Base-by-base conservation (phyloP, 2,113 vertebrate species). In the Pontoporia blainvillei region DNA sequence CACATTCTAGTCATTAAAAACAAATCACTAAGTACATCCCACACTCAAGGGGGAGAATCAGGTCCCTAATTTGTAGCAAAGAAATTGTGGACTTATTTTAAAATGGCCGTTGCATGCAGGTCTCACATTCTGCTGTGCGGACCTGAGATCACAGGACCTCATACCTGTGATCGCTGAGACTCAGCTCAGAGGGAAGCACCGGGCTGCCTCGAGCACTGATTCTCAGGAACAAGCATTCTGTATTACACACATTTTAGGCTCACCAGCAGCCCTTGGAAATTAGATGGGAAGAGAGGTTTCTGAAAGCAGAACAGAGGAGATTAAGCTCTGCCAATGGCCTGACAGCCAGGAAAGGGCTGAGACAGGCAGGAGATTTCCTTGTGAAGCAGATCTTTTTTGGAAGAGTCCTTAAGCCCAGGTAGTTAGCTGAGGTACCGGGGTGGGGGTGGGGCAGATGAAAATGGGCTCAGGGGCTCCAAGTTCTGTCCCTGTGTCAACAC, bases 81-180 rank as follows among this genome's bases (percentile, higher is more conserved):
- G 36, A 44, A 49, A 21, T 17, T 78, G 52, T 2, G 6, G 89
- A 8, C 12, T 1, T 31, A 25, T 49, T 52, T 57, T 34, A 39
- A 46, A 52, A 59, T 0, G 11, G 34, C 36, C 7, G 0, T 29
- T 0, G 6, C 13, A 1, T 6, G 12, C 25, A 52, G 62, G 71
- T 54, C 66, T 73, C 14, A 18, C 25, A 39, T 27, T 36, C 44
- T 21, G 39, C 66, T n/a, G 29, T 21, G 23, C 1, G 15, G 2
- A 25, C n/a, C 18, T 29, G 5, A 52, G 52, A 6, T 52, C 52
- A 52, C 52, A 52, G 52, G 52, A 52, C 52, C 52, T 18, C 52
- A 18, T 6, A 52, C 4, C 1, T 14, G 0, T 79, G 67, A 17
- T 21, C 0, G 11, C 6, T 4, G 41, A 69, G 82, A 36, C 46